Base-by-base conservation (phyloP, 2,888 invertebrate genomes). In the Lordiphosa andalusiaca region DNA sequence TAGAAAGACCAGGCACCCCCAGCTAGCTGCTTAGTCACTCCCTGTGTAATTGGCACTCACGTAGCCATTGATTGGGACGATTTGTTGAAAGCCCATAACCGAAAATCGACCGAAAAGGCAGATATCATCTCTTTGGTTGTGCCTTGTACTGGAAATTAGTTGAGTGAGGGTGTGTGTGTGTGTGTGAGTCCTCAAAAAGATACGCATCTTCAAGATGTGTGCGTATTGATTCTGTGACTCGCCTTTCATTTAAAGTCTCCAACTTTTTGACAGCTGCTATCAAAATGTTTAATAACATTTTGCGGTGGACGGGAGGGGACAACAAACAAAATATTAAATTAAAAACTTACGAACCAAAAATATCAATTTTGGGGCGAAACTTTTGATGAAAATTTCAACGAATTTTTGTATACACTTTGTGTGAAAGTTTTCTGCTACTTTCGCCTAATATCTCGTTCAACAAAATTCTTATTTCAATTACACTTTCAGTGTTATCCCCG, bases 51-150 rank as follows among this genome's bases (percentile, higher is more conserved):
- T 73, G 59, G 62, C 70, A 73, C 58, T 69, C 64, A 65, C 64
- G 63, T 73, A 60, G 47, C 63, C 60, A 73, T 70, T 73, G 71
- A 77, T 70, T 73, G 63, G 58, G 67, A 40, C 54, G 56, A 62
- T 72, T 75, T 72, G 64, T 57, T 68, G 52, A 56, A 64, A 62
- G 61, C 73, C 44, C 42, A 49, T 54, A 63, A 42, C 48, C 55
- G 40, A 66, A 69, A 66, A 61, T 59, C 53, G 47, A 46, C 56
- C 61, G 65, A 66, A 71, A 69, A 53, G 55, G 55, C 69, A 69
- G 50, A 41, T 44, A 44, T 23, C 21, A 13, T 38, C 48, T 48
- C 25, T 48, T 10, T 37, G 23, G 6, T 13, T 7, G 10, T 12
- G 10, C 10, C 7, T 36, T 38, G 12, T 13, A n/a, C 35, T 13